Evolutionary conservation across 2,888 invertebrate genomes (phyloP), one percentile per base, ranked within the genome.

Genomic region (Pantelozetes paolii): DNA sequence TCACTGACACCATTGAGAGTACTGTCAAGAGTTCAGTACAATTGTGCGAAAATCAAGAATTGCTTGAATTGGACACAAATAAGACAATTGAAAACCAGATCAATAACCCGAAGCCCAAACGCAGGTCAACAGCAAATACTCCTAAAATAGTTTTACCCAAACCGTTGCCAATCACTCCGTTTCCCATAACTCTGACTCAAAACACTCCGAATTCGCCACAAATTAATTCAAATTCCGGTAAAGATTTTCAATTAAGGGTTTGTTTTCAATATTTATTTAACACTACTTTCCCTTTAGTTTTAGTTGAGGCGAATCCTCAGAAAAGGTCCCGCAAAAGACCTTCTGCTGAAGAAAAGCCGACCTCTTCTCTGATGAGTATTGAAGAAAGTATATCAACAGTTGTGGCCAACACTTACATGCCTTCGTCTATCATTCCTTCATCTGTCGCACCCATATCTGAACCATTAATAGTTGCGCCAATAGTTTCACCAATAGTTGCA

Each of bases 351-450:
- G 67, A 67, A 30, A 67, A 67, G 42, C 67, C 67, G 2, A 67
- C 32, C 26, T 67, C 67, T 40, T 67, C 67, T 23, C 6, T 67
- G n/a, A 23, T 67, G n/a, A 67, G 67, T 42, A 67, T 67, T 20
- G 67, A 67, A 23, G 67, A 67, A 67, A 36, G 36, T 2, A 67
- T 67, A 3, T 23, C 18, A 67, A 8, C 40, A 23, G 67, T 67
- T 40, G 23, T 67, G 23, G 67, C 32, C 8, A 42, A 67, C 20
- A 18, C 40, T 20, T n/a, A 67, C 26, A 40, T 67, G 9, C 32
- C 40, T 5, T 23, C 36, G 2, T 20, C 67, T n/a, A n/a, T n/a
- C n/a, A n/a, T n/a, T n/a, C n/a, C n/a, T n/a, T n/a, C n/a, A 11
- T 20, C 36, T 0, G 13, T 40, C 13, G 36, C 32, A 2, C 36